Evolutionary conservation across 1,140 invertebrate species (phyloP).

Genomic region (Drosophila rufa): DNA sequence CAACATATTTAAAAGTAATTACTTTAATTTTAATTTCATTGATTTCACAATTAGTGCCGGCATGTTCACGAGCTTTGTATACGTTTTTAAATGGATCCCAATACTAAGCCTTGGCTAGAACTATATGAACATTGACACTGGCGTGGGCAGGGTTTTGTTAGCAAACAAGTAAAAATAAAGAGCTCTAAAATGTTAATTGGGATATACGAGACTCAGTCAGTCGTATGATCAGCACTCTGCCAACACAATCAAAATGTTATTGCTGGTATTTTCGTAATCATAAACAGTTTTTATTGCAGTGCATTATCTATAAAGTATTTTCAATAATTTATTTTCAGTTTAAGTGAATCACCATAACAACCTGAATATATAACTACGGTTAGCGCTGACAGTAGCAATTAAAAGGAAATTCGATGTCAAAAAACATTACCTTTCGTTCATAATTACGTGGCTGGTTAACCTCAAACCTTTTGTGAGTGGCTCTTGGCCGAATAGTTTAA

Average conservation of each 20-base stretch:
- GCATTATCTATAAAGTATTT: not conserved
- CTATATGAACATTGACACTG: not conserved
- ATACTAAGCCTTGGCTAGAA: not conserved
- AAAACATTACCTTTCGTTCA: not conserved
- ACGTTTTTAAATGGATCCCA: not conserved
- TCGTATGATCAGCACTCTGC: too few relatives aligned
- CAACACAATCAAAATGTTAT: too few relatives aligned
- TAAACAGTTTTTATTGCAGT: not conserved
- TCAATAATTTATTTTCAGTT: not conserved
- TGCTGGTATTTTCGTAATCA: not conserved
- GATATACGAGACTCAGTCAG: too few relatives aligned
- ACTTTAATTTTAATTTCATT: not conserved
- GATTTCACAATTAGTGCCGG: not conserved
- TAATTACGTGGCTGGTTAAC: not conserved
- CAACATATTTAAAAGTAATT: not conserved
- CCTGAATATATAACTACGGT: not conserved
- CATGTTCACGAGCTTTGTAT: not conserved
- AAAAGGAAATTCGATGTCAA: not conserved
- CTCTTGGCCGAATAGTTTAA: constrained; percentile 1
- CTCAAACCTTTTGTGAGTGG: not conserved
- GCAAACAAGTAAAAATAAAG: too few relatives aligned
- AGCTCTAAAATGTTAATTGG: too few relatives aligned
- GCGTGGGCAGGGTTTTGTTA: too few relatives aligned
- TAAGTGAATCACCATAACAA: not conserved
- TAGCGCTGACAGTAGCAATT: not conserved